phyloP scores from a whole-genome alignment of 2,888 invertebrate genomes.

The Cerceris ruficornis region DNA sequence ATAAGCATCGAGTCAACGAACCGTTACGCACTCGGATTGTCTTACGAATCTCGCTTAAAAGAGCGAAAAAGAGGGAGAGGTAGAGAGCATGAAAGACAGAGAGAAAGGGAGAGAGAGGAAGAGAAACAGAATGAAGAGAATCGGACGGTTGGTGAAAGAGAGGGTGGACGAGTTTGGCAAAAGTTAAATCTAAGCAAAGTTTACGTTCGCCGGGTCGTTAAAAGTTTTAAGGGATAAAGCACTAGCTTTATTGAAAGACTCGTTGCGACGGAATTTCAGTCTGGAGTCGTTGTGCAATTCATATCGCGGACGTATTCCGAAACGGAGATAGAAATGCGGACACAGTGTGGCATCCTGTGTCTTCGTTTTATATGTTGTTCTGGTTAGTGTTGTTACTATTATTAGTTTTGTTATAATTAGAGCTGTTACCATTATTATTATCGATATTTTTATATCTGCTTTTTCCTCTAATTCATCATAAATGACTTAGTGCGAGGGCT shows the following conservation, averaged over 20 bases:
- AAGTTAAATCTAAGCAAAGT: slow-evolving; percentile 61
- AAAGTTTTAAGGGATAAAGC: slow-evolving; percentile 61
- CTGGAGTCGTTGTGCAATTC: slow-evolving; percentile 53
- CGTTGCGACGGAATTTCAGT: slow-evolving; percentile 56
- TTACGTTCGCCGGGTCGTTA: slow-evolving; percentile 58
- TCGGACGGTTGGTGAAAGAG: background rate
- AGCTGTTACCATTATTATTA: no score
- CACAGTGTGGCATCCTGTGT: background rate
- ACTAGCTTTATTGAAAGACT: slow-evolving; percentile 56
- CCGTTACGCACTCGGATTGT: slow-evolving; percentile 47
- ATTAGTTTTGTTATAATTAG: no score
- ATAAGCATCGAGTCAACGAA: slow-evolving; percentile 50
- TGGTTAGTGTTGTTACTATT: no score
- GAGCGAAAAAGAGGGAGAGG: slow-evolving; percentile 4
- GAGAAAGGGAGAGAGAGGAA: background rate
- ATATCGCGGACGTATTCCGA: slow-evolving; percentile 38
- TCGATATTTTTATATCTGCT: no score
- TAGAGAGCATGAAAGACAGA: background rate
- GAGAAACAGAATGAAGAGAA: background rate
- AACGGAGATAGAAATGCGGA: slow-evolving; percentile 1
- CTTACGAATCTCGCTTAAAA: slow-evolving; percentile 7
- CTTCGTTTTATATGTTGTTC: no score
- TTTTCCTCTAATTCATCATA: no score
- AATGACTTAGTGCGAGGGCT: no score
- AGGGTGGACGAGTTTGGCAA: slow-evolving; percentile 36